phyloP scores from a whole-genome alignment of 2,888 invertebrate species.

The Ochropleura leucogaster region DNA sequence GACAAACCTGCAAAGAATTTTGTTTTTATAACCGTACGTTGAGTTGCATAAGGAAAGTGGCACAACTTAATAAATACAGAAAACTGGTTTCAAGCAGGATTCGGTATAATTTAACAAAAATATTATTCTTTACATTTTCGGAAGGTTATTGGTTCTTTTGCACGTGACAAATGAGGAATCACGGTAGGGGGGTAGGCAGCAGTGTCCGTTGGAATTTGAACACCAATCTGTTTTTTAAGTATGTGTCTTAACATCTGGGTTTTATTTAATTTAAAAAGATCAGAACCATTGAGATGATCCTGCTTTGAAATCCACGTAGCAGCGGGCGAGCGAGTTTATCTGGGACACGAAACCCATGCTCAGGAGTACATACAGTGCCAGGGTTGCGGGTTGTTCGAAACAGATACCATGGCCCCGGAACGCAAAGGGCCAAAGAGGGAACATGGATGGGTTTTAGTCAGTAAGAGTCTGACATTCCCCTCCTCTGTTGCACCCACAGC shows the following conservation, averaged over 20 bases:
- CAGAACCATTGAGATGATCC: no score
- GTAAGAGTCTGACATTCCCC: no score
- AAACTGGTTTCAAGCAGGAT: slow-evolving; percentile 9
- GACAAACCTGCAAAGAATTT: background rate
- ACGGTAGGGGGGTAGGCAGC: no score
- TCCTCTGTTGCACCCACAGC: no score
- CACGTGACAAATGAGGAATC: background rate
- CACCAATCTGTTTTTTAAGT: background rate
- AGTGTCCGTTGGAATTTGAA: background rate
- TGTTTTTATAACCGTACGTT: background rate
- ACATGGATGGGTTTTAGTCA: no score
- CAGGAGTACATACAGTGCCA: background rate
- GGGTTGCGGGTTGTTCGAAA: no score
- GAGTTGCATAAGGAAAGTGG: slow-evolving; percentile 9
- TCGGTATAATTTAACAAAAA: background rate
- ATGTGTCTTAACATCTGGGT: background rate
- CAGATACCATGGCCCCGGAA: no score
- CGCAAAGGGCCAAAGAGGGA: no score
- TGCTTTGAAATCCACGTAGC: no score
- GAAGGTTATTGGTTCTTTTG: no score
- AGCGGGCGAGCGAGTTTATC: background rate
- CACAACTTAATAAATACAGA: background rate
- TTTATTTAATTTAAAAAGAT: no score
- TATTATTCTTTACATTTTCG: background rate
- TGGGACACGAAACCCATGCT: background rate